Evolutionary conservation across 2,888 invertebrate species (phyloP).

Genomic region (Eilema griseolum): DNA sequence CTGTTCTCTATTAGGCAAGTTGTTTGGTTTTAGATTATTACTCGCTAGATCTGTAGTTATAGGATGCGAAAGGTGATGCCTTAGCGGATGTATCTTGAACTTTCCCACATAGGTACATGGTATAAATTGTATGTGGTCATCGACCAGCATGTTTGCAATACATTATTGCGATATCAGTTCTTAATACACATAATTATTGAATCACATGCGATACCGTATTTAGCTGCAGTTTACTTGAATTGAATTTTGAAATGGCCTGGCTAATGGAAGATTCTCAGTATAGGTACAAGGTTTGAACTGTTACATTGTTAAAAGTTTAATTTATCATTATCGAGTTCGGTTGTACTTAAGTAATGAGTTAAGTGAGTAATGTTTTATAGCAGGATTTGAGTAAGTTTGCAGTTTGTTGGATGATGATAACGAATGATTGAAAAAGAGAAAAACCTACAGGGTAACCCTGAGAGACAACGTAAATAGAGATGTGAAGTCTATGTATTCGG

Average conservation of each 20-base stretch:
- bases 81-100: background rate
- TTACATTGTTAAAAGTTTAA: background rate
- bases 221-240: constrained; percentile 9
- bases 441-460: background rate
- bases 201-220: background rate
- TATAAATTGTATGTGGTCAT: constrained; percentile 17
- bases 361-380: background rate
- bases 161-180: background rate
- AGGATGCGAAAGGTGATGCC: background rate
- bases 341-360: background rate
- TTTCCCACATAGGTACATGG: background rate
- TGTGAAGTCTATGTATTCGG: background rate
- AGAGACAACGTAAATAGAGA: background rate
- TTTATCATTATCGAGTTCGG: background rate
- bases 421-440: background rate
- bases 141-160: background rate
- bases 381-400: background rate
- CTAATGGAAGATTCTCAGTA: background rate
- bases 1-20: background rate
- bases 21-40: background rate
- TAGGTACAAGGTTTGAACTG: constrained; percentile 6
- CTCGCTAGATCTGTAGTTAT: background rate
- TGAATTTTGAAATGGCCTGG: background rate
- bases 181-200: constrained; percentile 5
- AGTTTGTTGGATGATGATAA: background rate